A percentile compares a stretch with the other conserved stretches of the same genome.
Evolutionary conservation across 2,797 vertebrate species (phyloP).

Genomic region (Anisognathus igniventris): DNA sequence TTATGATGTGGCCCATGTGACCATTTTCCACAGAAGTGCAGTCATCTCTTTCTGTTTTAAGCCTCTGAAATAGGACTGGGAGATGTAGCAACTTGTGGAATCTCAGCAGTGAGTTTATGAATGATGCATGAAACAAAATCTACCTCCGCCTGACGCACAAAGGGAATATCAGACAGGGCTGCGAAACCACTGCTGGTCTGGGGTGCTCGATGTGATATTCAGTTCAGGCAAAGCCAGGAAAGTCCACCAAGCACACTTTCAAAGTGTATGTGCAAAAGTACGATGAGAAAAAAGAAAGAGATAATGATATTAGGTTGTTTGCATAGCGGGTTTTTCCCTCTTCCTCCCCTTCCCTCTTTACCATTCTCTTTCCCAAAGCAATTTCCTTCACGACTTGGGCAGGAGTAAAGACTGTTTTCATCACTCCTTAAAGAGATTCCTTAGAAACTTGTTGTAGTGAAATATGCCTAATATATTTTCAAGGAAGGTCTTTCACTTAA

Average conservation of each 20-base stretch:
- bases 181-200: not conserved
- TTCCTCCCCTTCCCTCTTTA: not conserved
- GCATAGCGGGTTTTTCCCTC: not conserved
- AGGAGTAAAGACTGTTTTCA: not conserved
- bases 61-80: not conserved
- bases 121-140: slow-evolving; percentile 60
- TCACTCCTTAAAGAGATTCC: not conserved
- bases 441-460: not conserved
- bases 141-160: not conserved
- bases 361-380: not conserved
- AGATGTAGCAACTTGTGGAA: not conserved
- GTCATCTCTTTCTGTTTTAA: slow-evolving; percentile 1
- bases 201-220: not conserved
- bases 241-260: not conserved
- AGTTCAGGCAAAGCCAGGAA: not conserved
- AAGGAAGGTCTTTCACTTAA: not conserved
- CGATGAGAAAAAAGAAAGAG: not conserved
- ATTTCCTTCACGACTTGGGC: not conserved
- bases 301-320: not conserved
- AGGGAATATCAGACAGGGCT: slow-evolving; percentile 30
- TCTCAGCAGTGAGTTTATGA: slow-evolving; percentile 41
- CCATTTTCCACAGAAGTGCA: not conserved
- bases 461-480: not conserved
- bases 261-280: not conserved
- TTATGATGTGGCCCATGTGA: not conserved